Percentiles rank a stretch among this genome's conserved stretches.
phyloP scores from a whole-genome alignment of 2,888 invertebrate species.

The Odontocolon sp. region DNA sequence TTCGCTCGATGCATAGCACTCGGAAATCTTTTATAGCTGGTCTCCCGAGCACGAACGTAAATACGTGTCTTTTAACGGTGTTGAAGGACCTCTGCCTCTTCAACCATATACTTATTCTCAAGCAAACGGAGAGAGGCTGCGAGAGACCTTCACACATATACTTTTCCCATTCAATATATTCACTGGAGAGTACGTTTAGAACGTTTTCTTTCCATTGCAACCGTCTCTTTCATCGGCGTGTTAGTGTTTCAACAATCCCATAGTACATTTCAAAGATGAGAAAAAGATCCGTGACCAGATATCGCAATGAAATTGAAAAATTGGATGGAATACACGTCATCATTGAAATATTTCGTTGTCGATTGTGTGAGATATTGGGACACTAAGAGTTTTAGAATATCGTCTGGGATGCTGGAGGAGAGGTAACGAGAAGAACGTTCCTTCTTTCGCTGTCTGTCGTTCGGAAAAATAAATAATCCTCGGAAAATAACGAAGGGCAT shows the following conservation, averaged over 20 bases:
- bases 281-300: background rate
- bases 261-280: constrained; percentile 4
- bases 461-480: constrained; percentile 45
- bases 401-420: background rate
- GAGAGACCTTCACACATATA: constrained; percentile 53
- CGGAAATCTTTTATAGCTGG: constrained; percentile 59
- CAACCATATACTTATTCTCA: constrained; percentile 41
- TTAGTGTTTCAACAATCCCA: constrained; percentile 40
- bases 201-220: constrained; percentile 13
- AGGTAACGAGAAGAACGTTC: constrained; percentile 3
- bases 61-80: constrained; percentile 61
- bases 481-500: constrained; percentile 39
- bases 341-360: constrained; percentile 5
- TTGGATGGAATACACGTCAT: background rate
- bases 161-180: constrained; percentile 57
- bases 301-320: constrained; percentile 2
- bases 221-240: constrained; percentile 7
- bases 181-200: constrained; percentile 50
- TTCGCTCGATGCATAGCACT: constrained; percentile 50
- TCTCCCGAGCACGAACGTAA: constrained; percentile 62
- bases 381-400: constrained; percentile 23
- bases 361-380: constrained; percentile 26
- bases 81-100: constrained; percentile 50
- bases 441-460: background rate
- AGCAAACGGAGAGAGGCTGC: constrained; percentile 23